Conservation (phyloP, 2,113 vertebrate genomes). For the Salvelinus namaycush region DNA sequence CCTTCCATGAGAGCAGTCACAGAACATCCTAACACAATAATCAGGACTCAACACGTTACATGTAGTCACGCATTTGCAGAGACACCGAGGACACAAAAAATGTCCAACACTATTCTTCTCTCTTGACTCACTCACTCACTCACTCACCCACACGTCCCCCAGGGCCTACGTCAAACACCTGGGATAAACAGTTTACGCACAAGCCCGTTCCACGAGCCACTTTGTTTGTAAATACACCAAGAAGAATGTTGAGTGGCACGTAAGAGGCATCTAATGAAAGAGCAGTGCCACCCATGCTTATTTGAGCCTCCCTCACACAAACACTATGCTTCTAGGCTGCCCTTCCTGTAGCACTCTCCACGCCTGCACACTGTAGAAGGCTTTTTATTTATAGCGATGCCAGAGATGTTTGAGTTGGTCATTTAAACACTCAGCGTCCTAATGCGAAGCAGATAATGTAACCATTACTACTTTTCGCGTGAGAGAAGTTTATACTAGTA, state of each 20-base stretch:
- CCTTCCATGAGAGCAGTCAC: too few species aligned
- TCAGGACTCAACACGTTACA: too few species aligned
- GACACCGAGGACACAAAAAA: too few species aligned
- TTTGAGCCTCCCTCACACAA: not conserved
- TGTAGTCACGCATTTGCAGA: too few species aligned
- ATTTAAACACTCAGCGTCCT: not conserved
- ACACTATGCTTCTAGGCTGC: too few species aligned
- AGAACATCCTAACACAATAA: too few species aligned
- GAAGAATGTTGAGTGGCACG: not conserved
- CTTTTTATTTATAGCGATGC: too few species aligned
- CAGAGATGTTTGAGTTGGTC: too few species aligned
- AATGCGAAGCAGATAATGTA: not conserved
- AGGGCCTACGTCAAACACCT: not conserved
- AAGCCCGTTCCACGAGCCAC: not conserved
- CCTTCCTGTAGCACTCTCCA: too few species aligned
- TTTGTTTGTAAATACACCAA: conserved; percentile 25
- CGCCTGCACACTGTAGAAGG: too few species aligned
- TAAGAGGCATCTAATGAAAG: not conserved
- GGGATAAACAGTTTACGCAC: conserved; percentile 44
- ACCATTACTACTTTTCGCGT: too few species aligned
- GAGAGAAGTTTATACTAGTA: not conserved
- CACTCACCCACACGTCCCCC: not conserved
- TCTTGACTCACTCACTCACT: not conserved
- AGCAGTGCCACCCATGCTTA: not conserved
- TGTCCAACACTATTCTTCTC: not conserved